Base-by-base conservation (phyloP, 2,888 invertebrate species). In the Platerodrilus igneus region DNA sequence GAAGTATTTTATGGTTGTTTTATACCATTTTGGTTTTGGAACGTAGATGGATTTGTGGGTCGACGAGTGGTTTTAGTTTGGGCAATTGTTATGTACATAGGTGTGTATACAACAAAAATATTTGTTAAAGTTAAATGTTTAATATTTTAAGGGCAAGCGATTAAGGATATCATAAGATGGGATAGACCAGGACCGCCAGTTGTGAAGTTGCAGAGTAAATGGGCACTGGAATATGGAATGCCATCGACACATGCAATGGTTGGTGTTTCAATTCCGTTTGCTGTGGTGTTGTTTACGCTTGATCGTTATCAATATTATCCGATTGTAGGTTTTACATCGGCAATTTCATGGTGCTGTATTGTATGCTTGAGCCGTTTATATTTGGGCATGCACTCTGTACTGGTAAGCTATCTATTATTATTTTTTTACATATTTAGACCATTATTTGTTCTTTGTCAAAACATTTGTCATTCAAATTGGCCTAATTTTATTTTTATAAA, bases 241-340 rank as follows among this genome's bases (percentile, higher is more conserved):
- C 93, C 94, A 2, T 93, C 92, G 8, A 93, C 93, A 1, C 93
- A 93, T 68, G 91, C 92, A 4, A 90, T 92, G 87, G 86, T 90
- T 21, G 89, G 86, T 1, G 78, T 89, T 9, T 85, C 87, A 1
- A 86, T 93, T 55, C 93, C 93, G 21, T 88, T 90, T 66, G 84
- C 89, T 1, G 78, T 91, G 33, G 68, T 92, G 36, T 69, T 88
- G 38, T 88, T 85, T 58, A 89, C 90, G 2, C 77, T 82, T 67
- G 77, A 83, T 58, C 73, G 89, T 67, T 92, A 91, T 64, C 78
- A 84, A 69, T 84, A 83, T 63, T 76, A 81, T 11, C 61, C 74
- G 26, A 65, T 71, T 22, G 66, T 77, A 65, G 83, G 83, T 1
- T 60, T 73, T 17, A 49, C 70, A n/a, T 66, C 78, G 35, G 79